Evolutionary conservation across 2,797 vertebrate species (phyloP), one percentile per base, ranked within the genome.

Genomic region (Gymnothorax javanicus): DNA sequence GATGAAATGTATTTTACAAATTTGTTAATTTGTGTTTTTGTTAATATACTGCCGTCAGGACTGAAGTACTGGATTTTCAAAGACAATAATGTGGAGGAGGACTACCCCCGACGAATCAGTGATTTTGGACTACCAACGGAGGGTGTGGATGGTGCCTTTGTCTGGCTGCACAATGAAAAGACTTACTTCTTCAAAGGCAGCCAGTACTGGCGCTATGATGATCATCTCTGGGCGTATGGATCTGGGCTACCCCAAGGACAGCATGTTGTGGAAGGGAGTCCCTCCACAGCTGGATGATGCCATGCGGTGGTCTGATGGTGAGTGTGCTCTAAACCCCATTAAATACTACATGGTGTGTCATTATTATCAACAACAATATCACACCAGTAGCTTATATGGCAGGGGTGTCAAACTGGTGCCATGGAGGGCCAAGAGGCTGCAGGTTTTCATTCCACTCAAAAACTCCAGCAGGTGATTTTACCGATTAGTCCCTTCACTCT

Each of bases 101-200:
- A 98, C 57, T 99, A 97, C 92, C 99, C 99, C 0, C 96, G 98
- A 79, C 96, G 96, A 0, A 95, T 99, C 93, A 97, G 95, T 0
- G 99, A 99, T 95, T 99, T 99, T 0, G 97, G 98, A 77, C 94
- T 99, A n/a, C 97, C 99, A 0, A 88, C 88, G 0, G 98, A 97
- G 33, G 97, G 97, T 7, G 93, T 99, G 1, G 98, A 99, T 0
- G 98, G 97, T 0, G 98, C 97, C 4, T 98, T 99, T 85, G 97
- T 97, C 91, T 99, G 98, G 97, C 94, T 97, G 1, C 97, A 97
- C 95, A 98, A 97, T 84, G 98, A 98, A 91, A 99, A 98, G 95
- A 99, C 98, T 85, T 99, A 99, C 91, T 99, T 99, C 96, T 99
- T 99, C 95, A 99, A 97, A 94, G 98, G 96, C 93, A 95, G 92